Conservation (phyloP, 2,113 vertebrate genomes). For the Cariama cristata region DNA sequence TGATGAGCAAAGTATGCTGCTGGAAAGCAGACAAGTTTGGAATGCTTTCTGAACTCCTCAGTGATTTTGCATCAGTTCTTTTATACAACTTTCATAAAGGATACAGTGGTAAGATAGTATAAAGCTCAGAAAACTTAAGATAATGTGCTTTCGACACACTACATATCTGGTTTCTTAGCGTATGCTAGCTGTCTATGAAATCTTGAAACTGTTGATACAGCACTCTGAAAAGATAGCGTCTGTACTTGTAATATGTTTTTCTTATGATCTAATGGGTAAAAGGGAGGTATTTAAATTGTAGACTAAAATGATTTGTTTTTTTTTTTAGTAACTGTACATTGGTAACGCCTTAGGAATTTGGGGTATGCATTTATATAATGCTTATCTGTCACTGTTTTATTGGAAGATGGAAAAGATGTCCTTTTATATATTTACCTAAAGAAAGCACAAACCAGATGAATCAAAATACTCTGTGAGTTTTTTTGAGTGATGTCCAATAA, state of each 20-base stretch:
- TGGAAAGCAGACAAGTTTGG: background rate
- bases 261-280: background rate
- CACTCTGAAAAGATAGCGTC: background rate
- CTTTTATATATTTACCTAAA: background rate
- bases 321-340: background rate
- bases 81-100: background rate
- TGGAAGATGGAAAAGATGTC: background rate
- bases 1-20: background rate
- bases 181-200: background rate
- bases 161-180: background rate
- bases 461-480: background rate
- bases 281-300: background rate
- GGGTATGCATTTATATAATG: background rate
- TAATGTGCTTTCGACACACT: background rate
- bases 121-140: background rate
- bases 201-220: background rate
- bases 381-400: background rate
- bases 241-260: background rate
- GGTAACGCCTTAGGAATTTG: background rate
- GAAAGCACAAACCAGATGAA: background rate
- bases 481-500: background rate
- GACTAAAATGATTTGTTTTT: background rate
- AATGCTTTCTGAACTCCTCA: background rate
- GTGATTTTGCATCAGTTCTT: background rate
- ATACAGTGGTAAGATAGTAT: background rate